These are phyloP conservation scores for Percopsis omiscomaycus DNA, from an alignment of 2,797 vertebrate genomes.

Conservation along the genomic window DNA sequence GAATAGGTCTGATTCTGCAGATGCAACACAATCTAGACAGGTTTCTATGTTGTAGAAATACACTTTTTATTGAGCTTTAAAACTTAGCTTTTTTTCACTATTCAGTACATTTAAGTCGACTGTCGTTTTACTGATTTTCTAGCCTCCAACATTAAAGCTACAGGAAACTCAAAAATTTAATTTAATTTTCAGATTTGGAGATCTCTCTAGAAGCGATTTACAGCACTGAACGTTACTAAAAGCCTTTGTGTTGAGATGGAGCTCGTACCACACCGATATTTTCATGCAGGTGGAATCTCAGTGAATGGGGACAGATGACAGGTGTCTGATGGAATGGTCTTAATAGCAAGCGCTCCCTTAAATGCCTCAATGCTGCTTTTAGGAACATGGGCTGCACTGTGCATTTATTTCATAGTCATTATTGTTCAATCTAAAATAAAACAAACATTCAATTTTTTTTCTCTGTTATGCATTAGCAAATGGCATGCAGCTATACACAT, in stretches of 20 bases:
- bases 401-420: not conserved
- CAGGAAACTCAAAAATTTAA: too few species aligned
- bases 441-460: not conserved
- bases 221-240: conserved; percentile 65
- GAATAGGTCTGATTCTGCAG: not conserved
- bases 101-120: not conserved
- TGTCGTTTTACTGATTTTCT: too few species aligned
- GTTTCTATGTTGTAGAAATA: not conserved
- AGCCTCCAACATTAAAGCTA: too few species aligned
- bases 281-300: conserved; percentile 58
- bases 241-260: conserved; percentile 51
- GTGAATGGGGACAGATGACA: conserved; percentile 62
- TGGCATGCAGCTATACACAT: too few species aligned
- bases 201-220: conserved; percentile 14
- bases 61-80: too few species aligned
- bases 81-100: not conserved
- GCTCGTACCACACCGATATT: conserved; percentile 41
- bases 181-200: too few species aligned
- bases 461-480: not conserved
- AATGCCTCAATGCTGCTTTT: conserved; percentile 32
- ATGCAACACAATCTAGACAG: not conserved
- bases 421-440: not conserved
- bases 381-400: not conserved
- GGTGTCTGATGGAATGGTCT: conserved; percentile 59
- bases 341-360: conserved; percentile 73